Conservation (phyloP, 2,888 invertebrate species). For the Chrysina gloriosa region DNA sequence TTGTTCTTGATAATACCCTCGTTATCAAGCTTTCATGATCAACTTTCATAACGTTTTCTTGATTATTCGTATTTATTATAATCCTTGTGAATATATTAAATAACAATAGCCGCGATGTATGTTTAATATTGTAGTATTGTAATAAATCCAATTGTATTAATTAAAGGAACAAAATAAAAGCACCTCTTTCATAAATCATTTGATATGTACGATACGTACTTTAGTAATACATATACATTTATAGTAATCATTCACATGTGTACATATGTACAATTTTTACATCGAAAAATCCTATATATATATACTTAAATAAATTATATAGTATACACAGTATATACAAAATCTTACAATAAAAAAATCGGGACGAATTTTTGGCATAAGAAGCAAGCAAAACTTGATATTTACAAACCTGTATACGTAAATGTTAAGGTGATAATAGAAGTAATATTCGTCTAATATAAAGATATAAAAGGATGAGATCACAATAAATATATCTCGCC, state of each 20-base stretch:
- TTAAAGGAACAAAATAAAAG: no score
- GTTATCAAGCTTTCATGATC: no score
- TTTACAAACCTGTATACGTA: background rate
- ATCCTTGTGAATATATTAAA: no score
- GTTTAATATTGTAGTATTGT: no score
- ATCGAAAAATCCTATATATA: background rate
- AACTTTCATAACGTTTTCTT: no score
- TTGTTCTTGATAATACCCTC: no score
- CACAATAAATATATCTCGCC: background rate
- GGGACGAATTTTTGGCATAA: background rate
- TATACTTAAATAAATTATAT: constrained; percentile 2
- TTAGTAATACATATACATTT: no score
- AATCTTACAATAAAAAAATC: background rate
- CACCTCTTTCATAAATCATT: no score
- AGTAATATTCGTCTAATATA: background rate
- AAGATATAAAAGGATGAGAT: background rate
- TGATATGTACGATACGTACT: no score
- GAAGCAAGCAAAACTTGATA: background rate
- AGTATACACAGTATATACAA: background rate
- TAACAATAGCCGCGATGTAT: no score
- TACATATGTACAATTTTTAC: constrained; percentile 18
- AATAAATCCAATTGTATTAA: no score
- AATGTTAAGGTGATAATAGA: background rate
- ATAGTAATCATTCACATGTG: background rate
- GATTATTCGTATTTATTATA: no score